Evolutionary conservation across 2,888 invertebrate genomes (phyloP).

Genomic region (Rhagophthalmus giganteus): DNA sequence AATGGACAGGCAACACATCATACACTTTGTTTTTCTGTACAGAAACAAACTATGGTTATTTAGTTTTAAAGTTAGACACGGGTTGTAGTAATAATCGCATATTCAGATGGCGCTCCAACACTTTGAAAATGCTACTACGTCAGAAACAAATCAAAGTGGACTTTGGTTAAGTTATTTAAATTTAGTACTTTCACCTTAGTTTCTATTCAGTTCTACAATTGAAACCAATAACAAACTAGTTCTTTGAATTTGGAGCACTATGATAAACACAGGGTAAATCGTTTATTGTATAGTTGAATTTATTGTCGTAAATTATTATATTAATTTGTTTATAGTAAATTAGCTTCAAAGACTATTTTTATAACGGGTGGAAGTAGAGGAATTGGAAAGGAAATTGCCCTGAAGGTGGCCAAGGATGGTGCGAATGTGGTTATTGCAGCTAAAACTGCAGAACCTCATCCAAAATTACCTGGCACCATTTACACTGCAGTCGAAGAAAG

Average conservation of each 20-base stretch:
- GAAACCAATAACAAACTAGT: no score
- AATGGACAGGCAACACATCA: no score
- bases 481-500: conserved; percentile 89
- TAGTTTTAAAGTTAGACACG: no score
- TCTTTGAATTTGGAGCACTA: no score
- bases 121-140: no score
- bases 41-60: no score
- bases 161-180: not conserved
- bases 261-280: not conserved
- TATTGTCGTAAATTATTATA: no score
- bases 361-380: conserved; percentile 96
- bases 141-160: not conserved
- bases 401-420: conserved; percentile 90
- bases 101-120: no score
- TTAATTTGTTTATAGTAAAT: conserved; percentile 64
- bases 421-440: conserved; percentile 91
- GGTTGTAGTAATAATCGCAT: no score
- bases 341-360: conserved; percentile 88
- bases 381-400: conserved; percentile 92
- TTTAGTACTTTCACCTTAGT: not conserved
- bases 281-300: no score
- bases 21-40: no score
- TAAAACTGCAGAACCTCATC: conserved; percentile 88
- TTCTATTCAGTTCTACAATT: not conserved
- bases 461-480: conserved; percentile 90